Base-by-base conservation (phyloP, 2,797 vertebrate species). In the Enoplosus armatus region DNA sequence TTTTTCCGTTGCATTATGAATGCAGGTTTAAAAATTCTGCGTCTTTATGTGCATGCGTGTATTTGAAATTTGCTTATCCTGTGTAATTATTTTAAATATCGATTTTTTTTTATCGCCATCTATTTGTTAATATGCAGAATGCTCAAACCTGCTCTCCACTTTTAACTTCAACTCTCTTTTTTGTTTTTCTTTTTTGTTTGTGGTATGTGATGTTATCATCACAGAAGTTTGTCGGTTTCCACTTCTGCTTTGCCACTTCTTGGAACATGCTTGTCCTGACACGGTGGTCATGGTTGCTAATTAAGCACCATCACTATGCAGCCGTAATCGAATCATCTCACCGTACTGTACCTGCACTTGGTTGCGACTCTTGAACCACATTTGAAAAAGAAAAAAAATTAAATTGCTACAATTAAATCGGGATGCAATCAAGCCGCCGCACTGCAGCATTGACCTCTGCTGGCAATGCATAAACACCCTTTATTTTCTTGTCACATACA, bases 401-500 rank as follows among this genome's bases (percentile, higher is more conserved):
- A 5, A 60, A 66, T 37, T 27, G 35, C 33, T 24, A 6, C 3
- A 3, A 66, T 59, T 54, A 63, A 72, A 58, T 48, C 4, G 2
- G 27, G 29, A 24, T 9, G 48, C 39, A 65, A 65, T 69, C 63
- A 64, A 47, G 41, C 48, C 7, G 10, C 20, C 2, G 22, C 7
- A 8, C 56, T 15, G 62, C 48, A 56, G 26, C n/a, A 39, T 35
- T 27, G 54, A 62, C 61, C 70, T 71, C 48, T 33, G 39, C 31
- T n/a, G 24, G 47, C 39, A 37, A 14, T 26, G n/a, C 27, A 63
- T 62, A 41, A 72, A 31, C 51, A 62, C 14, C 5, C 55, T 60
- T 72, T 29, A 55, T 64, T 74, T 67, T 54, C 45, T 58, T 27
- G 48, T 73, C n/a, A 18, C 56, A 43, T 26, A 15, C 18, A 27